Evolutionary conservation across 1,140 invertebrate genomes (phyloP), one percentile per base, ranked within the genome.

Genomic region (Drepana arcuata): DNA sequence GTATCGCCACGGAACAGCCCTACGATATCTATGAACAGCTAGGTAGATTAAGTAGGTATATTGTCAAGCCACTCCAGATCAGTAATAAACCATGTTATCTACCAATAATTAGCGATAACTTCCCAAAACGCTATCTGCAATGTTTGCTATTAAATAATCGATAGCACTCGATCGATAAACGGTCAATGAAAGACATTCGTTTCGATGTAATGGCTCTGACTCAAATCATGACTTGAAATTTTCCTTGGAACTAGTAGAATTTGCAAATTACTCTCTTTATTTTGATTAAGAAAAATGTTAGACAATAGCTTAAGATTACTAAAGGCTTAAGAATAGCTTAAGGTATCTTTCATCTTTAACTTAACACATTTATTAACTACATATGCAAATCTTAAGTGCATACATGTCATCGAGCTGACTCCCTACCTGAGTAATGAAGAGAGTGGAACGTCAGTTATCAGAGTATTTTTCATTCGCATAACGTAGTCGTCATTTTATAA

Each of bases 81-180:
- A 46, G 65, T 69, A 66, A 74, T 74, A 73, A 65, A 66, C 34
- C 48, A 28, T 46, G 58, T 63, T 81, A 81, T 78, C 74, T 66
- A 33, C 46, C 49, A 77, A 75, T 81, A 81, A 81, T 81, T 81
- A 81, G 61, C 54, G 72, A 77, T 80, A 74, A 71, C 58, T 73
- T 52, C 69, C 63, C 64, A 71, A 75, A 77, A 65, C 57, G 48
- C 71, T 79, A 77, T 79, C 73, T 57, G 16, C 46, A 49, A 59
- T 78, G 61, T 81, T 81, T 77, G 73, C 74, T 79, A 73, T 82
- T 82, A 78, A 81, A 81, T 81, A 81, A 81, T 81, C 75, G 71
- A 81, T 81, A 75, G 52, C 48, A 61, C 50, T 51, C 28, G 47
- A 48, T 58, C 49, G 72, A 81, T 81, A 75, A 81, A 48, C 55